These are phyloP conservation scores for Acrobasis repandana DNA, from an alignment of 2,888 invertebrate genomes.

Conservation along the genomic window DNA sequence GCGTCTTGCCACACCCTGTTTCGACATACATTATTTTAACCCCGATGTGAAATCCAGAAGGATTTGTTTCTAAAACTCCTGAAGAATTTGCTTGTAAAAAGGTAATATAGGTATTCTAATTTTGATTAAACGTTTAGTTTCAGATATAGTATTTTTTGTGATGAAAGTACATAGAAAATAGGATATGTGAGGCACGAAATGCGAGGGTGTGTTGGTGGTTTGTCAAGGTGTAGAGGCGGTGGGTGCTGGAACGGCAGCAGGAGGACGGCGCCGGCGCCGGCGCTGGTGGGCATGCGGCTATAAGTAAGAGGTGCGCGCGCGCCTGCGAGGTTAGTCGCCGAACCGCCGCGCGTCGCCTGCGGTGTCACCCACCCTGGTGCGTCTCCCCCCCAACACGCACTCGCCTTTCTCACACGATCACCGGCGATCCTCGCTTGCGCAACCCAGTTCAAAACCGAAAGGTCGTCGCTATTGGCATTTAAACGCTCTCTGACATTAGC, in stretches of 20 bases:
- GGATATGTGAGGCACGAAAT: background rate
- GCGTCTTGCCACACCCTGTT: slow-evolving; percentile 2
- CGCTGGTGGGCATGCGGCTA: slow-evolving; percentile 70
- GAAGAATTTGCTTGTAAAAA: no score
- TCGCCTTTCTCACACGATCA: slow-evolving; percentile 76
- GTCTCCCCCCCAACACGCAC: slow-evolving; percentile 60
- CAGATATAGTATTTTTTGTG: background rate
- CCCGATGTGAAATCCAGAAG: background rate
- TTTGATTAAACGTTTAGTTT: background rate
- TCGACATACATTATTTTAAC: background rate
- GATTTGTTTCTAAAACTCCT: background rate
- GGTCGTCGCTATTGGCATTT: slow-evolving; percentile 82
- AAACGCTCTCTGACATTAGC: slow-evolving; percentile 81
- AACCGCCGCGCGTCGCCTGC: slow-evolving; percentile 74
- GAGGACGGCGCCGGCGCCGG: slow-evolving; percentile 27
- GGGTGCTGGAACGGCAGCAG: slow-evolving; percentile 28
- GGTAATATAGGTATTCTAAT: background rate
- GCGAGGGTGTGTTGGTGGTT: slow-evolving; percentile 22
- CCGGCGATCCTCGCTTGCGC: slow-evolving; percentile 78
- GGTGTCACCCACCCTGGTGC: slow-evolving; percentile 64
- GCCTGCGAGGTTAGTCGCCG: slow-evolving; percentile 81
- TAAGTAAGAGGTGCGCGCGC: slow-evolving; percentile 77
- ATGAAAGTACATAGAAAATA: background rate
- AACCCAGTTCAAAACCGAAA: slow-evolving; percentile 74
- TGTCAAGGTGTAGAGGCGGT: slow-evolving; percentile 13